phyloP scores from a whole-genome alignment of 1,140 invertebrate genomes.

The Caenorhabditis remanei region DNA sequence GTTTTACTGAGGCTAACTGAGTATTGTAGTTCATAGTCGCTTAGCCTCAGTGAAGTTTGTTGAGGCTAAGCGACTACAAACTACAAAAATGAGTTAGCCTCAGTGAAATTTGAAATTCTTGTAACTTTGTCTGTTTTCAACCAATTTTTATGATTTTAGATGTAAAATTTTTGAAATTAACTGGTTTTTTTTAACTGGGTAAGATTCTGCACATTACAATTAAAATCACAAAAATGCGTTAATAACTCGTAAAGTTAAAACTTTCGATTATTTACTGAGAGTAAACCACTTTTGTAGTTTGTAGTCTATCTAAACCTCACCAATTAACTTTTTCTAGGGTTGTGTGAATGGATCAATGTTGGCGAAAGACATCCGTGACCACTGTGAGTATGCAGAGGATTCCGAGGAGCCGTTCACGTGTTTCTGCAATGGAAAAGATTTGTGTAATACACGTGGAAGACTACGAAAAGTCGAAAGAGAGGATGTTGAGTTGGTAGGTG shows the following conservation, averaged over 20 bases:
- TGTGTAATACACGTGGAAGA: constrained; percentile 69
- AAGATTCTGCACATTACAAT: too few species aligned
- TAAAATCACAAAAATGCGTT: too few species aligned
- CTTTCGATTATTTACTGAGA: too few species aligned
- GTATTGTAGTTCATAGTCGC: neutral
- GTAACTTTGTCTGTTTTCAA: too few species aligned
- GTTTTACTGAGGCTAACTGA: neutral
- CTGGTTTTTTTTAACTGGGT: too few species aligned
- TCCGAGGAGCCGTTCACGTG: constrained; percentile 73
- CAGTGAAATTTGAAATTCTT: too few species aligned
- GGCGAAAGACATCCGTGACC: constrained; percentile 68
- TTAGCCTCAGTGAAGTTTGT: neutral
- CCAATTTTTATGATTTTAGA: too few species aligned
- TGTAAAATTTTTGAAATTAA: too few species aligned
- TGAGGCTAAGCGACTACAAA: too few species aligned
- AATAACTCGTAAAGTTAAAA: too few species aligned
- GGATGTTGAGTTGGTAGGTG: constrained; percentile 63
- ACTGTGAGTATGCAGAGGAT: constrained; percentile 72
- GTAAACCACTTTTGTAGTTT: neutral
- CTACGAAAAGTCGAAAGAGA: constrained; percentile 69
- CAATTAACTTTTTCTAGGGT: constrained; percentile 56
- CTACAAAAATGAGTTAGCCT: too few species aligned
- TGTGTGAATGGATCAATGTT: constrained; percentile 75
- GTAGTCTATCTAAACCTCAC: neutral
- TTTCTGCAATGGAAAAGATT: constrained; percentile 73